Base-by-base conservation (phyloP, 2,797 vertebrate species). In the Acanthis flammea region DNA sequence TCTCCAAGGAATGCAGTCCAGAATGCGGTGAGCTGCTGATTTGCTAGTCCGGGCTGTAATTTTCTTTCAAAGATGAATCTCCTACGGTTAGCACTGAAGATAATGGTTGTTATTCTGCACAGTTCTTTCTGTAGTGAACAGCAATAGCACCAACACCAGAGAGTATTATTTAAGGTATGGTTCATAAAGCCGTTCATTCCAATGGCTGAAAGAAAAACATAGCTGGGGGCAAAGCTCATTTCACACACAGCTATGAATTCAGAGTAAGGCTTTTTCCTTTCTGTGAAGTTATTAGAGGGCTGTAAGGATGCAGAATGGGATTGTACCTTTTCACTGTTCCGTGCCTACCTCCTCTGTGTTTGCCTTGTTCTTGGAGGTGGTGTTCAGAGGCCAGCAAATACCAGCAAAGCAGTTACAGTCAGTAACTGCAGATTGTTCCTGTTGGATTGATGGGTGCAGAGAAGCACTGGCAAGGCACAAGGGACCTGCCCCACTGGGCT, bases 401-500 rank as follows among this genome's bases (percentile, higher is more conserved):
- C 4, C 42, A 39, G 13, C 41, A 47, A 51, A 62, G 6, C 24
- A 27, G 28, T 7, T 31, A 18, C 12, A 10, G 35, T 13, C 42
- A 33, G 28, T 33, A 48, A 28, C 23, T 41, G 19, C 30, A 42
- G 24, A 24, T 80, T 2, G 3, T 28, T 82, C 39, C 30, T 0
- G 0, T 23, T 47, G 51, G 35, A 51, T 14, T 67, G 16, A 12
- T n/a, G 71, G 19, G 55, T 60, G 31, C 51, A n/a, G 0, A 3
- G 57, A 42, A 61, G 23, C 30, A 25, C 24, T 30, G 21, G n/a
- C 37, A 57, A n/a, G 33, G 33, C 68, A 48, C 45, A 44, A 25
- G 14, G 10, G 13, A 63, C 22, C 51, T 65, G 42, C 16, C 54
- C 13, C 0, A 0, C 44, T 55, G 10, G 4, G 1, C 24, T 48